Evolutionary conservation across 2,888 invertebrate genomes (phyloP).

Genomic region (Blastobasis adustella): DNA sequence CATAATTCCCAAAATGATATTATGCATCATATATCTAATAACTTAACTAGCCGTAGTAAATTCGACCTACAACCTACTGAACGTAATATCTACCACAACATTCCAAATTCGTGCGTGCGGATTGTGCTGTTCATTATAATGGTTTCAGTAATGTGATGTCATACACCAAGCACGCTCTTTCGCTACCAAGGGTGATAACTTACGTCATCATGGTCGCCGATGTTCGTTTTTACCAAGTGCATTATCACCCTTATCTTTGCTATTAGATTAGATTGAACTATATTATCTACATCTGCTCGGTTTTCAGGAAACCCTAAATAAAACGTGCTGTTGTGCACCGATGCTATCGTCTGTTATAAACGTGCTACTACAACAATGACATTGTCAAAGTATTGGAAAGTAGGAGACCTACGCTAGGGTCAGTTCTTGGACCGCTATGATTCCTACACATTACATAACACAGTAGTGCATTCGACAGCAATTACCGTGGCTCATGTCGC

Average conservation of each 20-base stretch:
- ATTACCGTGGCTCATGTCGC: conserved; percentile 14
- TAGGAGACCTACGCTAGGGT: neutral
- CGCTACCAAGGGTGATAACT: conserved; percentile 19
- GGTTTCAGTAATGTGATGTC: conserved; percentile 21
- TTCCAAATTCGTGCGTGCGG: conserved; percentile 2
- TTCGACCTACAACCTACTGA: too few relatives aligned
- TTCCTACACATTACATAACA: neutral
- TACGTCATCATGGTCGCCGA: conserved; percentile 29
- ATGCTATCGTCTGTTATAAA: neutral
- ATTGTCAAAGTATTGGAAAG: neutral
- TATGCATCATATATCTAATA: too few relatives aligned
- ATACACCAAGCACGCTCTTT: conserved; percentile 17
- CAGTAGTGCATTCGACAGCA: too few relatives aligned
- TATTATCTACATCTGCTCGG: neutral
- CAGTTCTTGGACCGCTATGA: conserved; percentile 4
- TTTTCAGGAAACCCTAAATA: neutral
- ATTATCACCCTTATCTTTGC: conserved; percentile 3
- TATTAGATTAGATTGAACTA: neutral
- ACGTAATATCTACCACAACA: too few relatives aligned
- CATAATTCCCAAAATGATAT: too few relatives aligned
- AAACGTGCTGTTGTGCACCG: neutral
- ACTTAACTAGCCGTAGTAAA: too few relatives aligned
- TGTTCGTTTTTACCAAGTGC: conserved; percentile 20
- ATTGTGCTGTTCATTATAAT: conserved; percentile 4
- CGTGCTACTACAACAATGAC: conserved; percentile 3